phyloP scores from a whole-genome alignment of 2,113 vertebrate species.

The Seriola dumerili region DNA sequence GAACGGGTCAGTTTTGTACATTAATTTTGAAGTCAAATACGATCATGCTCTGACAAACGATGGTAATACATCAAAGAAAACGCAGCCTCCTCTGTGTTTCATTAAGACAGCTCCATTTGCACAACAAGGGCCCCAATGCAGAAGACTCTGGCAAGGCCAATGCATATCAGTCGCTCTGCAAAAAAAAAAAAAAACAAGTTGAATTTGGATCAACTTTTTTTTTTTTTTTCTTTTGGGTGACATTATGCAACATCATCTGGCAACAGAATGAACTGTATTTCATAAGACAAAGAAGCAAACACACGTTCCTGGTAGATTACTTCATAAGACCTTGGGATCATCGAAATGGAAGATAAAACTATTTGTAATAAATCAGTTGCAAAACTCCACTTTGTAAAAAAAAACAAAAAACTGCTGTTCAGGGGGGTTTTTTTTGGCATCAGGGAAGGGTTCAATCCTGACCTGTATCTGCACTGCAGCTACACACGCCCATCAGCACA shows the following conservation, averaged over 20 bases:
- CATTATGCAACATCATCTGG: not conserved
- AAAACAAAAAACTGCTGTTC: not conserved
- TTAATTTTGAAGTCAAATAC: not conserved
- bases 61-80: not conserved
- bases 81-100: not conserved
- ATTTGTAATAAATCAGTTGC: not conserved
- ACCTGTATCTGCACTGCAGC: not conserved
- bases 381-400: not conserved
- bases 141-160: not conserved
- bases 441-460: not conserved
- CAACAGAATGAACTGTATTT: not conserved
- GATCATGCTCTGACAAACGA: not conserved
- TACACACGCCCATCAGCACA: too few species aligned
- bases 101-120: not conserved
- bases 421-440: not conserved
- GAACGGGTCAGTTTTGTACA: not conserved
- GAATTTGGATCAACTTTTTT: not conserved
- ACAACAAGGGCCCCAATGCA: not conserved
- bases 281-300: not conserved
- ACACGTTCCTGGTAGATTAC: not conserved
- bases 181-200: not conserved
- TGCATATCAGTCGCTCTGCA: not conserved
- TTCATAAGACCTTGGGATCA: not conserved
- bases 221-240: not conserved
- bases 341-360: not conserved